phyloP scores from a whole-genome alignment of 2,888 invertebrate genomes.

The Mythimna impura region DNA sequence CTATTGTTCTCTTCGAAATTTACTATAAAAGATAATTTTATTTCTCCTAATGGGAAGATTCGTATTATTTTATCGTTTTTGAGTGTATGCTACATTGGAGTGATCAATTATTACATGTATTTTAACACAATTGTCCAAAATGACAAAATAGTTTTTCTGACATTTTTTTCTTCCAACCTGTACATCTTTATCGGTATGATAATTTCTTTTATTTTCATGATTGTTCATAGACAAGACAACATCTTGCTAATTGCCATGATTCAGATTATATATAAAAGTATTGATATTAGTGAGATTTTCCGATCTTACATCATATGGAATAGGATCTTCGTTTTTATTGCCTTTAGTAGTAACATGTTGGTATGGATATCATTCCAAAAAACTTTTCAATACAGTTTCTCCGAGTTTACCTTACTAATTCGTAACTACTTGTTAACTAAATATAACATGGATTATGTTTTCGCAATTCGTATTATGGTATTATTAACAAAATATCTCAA shows the following conservation, averaged over 20 bases:
- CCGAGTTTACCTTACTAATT: background rate
- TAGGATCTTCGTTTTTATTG: background rate
- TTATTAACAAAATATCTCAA: conserved; percentile 16
- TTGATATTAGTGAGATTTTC: conserved; percentile 2
- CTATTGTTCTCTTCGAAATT: conserved; percentile 23
- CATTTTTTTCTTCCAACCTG: background rate
- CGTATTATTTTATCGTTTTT: conserved; percentile 6
- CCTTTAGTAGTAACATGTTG: conserved; percentile 1
- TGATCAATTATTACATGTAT: conserved; percentile 7
- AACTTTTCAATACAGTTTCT: background rate
- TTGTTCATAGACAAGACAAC: conserved; percentile 13
- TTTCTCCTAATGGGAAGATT: conserved; percentile 12
- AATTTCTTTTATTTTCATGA: background rate
- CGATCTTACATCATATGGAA: conserved; percentile 4
- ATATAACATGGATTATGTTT: conserved; percentile 40
- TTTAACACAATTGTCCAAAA: conserved; percentile 4
- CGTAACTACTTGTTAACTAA: background rate
- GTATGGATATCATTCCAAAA: background rate
- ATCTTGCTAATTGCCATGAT: conserved; percentile 7
- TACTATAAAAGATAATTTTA: conserved; percentile 12
- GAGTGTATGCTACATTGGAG: background rate
- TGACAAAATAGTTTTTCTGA: background rate
- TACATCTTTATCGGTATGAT: background rate
- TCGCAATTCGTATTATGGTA: conserved; percentile 31
- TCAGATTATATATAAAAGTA: conserved; percentile 13